Evolutionary conservation across 2,888 invertebrate genomes (phyloP).

Genomic region (Cancer borealis): DNA sequence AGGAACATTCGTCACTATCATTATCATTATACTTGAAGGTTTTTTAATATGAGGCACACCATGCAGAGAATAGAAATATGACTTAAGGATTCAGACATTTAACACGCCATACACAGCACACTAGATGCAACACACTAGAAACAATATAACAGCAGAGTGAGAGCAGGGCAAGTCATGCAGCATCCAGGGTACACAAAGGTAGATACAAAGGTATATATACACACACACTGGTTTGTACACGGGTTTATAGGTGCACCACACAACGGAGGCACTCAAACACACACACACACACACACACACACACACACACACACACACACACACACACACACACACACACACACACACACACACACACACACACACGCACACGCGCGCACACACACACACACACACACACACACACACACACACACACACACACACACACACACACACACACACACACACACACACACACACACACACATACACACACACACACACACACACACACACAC

Average conservation of each 20-base stretch:
- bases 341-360: conserved; percentile 21
- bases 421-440: conserved; percentile 62
- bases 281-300: conserved; percentile 64
- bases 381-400: conserved; percentile 59
- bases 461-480: background rate
- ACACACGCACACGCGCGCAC: conserved; percentile 58
- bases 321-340: background rate
- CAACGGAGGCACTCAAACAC: background rate
- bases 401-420: conserved; percentile 58
- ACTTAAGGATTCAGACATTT: too few relatives aligned
- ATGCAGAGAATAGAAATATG: too few relatives aligned
- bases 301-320: conserved; percentile 59
- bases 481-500: conserved; percentile 21
- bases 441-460: conserved; percentile 60
- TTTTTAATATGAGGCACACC: too few relatives aligned
- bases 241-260: background rate
- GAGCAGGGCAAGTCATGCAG: background rate
- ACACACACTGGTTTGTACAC: background rate
- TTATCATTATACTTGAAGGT: too few relatives aligned
- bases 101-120: background rate
- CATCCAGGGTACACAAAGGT: background rate
- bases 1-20: background rate
- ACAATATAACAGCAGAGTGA: background rate
- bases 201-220: background rate
- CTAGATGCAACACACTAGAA: background rate